Conservation (phyloP, 2,888 invertebrate species). For the Ischnus inquisitorius region DNA sequence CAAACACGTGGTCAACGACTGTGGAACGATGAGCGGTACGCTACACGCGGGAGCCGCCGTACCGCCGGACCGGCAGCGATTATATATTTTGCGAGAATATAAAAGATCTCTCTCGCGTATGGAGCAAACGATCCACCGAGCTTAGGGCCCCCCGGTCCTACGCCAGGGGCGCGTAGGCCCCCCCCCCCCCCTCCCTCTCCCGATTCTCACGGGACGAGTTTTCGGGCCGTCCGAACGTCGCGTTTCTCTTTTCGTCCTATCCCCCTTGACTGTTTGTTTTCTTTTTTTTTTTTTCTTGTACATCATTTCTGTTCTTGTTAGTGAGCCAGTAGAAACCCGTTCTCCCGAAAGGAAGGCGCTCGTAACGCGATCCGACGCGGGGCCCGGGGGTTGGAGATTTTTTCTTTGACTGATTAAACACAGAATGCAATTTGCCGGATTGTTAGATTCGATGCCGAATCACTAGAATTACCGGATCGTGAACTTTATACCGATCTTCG, state of each 20-base stretch:
- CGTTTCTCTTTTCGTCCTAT: conserved; percentile 42
- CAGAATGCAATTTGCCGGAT: no score
- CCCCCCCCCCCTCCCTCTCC: no score
- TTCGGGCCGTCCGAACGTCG: conserved; percentile 57
- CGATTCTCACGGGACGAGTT: conserved; percentile 81
- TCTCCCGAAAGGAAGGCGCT: conserved; percentile 40
- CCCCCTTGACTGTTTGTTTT: conserved; percentile 26
- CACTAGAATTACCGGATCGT: no score
- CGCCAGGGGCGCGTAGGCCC: conserved; percentile 40
- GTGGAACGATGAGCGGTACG: conserved; percentile 60
- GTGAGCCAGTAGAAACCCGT: conserved; percentile 72
- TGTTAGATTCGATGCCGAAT: no score
- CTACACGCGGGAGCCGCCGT: conserved; percentile 74
- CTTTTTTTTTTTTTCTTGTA: conserved; percentile 37
- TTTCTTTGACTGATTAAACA: no score
- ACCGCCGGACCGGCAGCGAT: conserved; percentile 74
- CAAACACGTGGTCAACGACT: conserved; percentile 80
- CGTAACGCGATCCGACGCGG: no score
- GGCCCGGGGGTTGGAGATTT: no score
- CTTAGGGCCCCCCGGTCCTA: conserved; percentile 37
- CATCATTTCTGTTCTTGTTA: conserved; percentile 13
- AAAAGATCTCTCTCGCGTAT: conserved; percentile 69
- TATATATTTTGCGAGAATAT: conserved; percentile 77
- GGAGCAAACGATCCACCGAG: conserved; percentile 70
- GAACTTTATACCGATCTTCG: no score